These are phyloP conservation scores for Euphonia xanthogaster DNA, from an alignment of 2,797 vertebrate species.

Conservation along the genomic window DNA sequence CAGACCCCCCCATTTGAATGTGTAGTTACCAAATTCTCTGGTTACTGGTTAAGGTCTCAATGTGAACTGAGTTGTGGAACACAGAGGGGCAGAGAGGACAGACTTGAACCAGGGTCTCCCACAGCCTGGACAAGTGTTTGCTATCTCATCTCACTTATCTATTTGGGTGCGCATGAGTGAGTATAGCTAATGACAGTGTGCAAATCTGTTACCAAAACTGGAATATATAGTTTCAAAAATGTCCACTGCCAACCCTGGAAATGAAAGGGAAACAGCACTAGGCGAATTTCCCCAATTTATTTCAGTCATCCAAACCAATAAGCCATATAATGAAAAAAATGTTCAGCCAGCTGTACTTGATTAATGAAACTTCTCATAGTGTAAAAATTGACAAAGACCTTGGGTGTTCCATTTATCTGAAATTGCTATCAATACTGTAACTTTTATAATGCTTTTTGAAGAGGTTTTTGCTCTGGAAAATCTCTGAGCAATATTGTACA, in stretches of 20 bases:
- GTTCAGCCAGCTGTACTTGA: neutral
- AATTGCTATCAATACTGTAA: neutral
- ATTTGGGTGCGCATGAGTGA: neutral
- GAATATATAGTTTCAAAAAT: neutral
- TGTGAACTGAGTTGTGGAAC: neutral
- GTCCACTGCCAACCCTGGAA: neutral
- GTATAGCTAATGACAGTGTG: neutral
- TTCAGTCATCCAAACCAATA: neutral
- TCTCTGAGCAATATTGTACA: neutral
- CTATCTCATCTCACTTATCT: neutral
- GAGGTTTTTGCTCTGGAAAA: neutral
- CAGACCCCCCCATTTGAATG: neutral
- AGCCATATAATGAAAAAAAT: neutral
- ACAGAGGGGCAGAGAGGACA: neutral
- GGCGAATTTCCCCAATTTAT: neutral
- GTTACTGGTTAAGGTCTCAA: neutral
- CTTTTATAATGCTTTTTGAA: neutral
- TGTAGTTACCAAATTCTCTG: neutral
- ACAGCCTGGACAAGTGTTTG: neutral
- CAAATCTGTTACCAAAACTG: neutral
- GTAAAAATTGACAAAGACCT: conserved; percentile 7
- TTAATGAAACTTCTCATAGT: neutral
- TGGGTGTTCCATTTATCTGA: neutral
- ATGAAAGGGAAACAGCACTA: neutral
- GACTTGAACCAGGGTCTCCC: neutral